A percentile compares a stretch with the other conserved stretches of the same genome.
phyloP scores from a whole-genome alignment of 2,113 vertebrate genomes.

The Siphamia tubifer region DNA sequence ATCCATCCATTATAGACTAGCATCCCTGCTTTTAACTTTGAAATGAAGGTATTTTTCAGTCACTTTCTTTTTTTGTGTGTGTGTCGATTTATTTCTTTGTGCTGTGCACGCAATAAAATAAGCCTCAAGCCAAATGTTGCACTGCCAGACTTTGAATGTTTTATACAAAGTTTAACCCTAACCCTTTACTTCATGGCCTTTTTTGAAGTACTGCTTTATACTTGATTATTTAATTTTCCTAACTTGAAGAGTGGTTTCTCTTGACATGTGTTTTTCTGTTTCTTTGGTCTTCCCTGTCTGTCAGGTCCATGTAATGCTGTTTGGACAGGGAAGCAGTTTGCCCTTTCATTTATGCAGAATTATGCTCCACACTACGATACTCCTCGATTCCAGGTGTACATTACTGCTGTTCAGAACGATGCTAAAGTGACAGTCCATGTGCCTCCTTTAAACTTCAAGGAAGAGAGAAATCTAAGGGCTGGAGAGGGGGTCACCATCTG shows the following conservation, averaged over 20 bases:
- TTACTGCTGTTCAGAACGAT: constrained; percentile 59
- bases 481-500: constrained; percentile 41
- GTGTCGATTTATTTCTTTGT: constrained; percentile 46
- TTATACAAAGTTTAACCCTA: too few relatives aligned
- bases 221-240: neutral
- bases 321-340: constrained; percentile 78
- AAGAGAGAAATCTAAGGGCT: constrained; percentile 45
- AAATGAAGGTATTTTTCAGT: constrained; percentile 42
- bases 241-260: neutral
- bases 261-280: constrained; percentile 5
- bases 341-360: constrained; percentile 82
- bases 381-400: constrained; percentile 61
- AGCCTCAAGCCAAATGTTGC: constrained; percentile 11
- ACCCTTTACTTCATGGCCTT: too few relatives aligned
- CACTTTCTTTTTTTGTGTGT: constrained; percentile 24
- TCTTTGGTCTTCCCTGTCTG: neutral
- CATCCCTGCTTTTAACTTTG: constrained; percentile 35
- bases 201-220: too few relatives aligned
- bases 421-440: constrained; percentile 71
- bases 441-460: constrained; percentile 38
- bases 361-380: constrained; percentile 21
- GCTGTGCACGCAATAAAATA: neutral
- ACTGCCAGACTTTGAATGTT: constrained; percentile 25
- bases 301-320: constrained; percentile 29
- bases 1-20: constrained; percentile 31